These are phyloP conservation scores for Rhincodon typus DNA, from an alignment of 2,797 vertebrate species.

Conservation along the genomic window DNA sequence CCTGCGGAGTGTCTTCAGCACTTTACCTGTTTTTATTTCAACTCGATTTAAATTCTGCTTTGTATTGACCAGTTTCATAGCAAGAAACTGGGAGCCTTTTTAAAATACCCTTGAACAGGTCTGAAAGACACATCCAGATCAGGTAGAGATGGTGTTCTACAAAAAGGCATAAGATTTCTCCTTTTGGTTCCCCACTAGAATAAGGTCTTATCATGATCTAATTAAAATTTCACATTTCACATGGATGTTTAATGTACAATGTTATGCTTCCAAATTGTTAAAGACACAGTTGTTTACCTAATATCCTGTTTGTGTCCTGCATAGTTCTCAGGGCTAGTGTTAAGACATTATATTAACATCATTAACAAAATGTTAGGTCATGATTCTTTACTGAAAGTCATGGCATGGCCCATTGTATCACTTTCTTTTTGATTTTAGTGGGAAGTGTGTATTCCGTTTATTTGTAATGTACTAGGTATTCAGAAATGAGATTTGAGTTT, in stretches of 20 bases:
- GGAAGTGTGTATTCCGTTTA: background rate
- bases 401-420: background rate
- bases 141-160: background rate
- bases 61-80: background rate
- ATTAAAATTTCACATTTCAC: background rate
- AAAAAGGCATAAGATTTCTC: background rate
- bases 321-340: background rate
- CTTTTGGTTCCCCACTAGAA: background rate
- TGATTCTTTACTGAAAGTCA: background rate
- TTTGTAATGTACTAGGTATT: background rate
- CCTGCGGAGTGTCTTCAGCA: too few relatives aligned
- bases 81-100: background rate
- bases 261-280: too few relatives aligned
- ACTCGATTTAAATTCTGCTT: background rate
- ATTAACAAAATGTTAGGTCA: background rate
- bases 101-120: background rate
- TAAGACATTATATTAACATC: background rate
- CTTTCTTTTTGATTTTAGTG: too few relatives aligned
- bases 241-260: background rate
- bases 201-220: background rate
- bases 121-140: background rate
- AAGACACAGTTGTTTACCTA: background rate
- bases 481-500: too few relatives aligned
- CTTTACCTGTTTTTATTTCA: too few relatives aligned
- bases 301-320: background rate